A percentile compares a stretch with the other conserved stretches of the same genome.
Conservation (phyloP, 1,140 invertebrate species). For the Brachionus manjavacas region DNA sequence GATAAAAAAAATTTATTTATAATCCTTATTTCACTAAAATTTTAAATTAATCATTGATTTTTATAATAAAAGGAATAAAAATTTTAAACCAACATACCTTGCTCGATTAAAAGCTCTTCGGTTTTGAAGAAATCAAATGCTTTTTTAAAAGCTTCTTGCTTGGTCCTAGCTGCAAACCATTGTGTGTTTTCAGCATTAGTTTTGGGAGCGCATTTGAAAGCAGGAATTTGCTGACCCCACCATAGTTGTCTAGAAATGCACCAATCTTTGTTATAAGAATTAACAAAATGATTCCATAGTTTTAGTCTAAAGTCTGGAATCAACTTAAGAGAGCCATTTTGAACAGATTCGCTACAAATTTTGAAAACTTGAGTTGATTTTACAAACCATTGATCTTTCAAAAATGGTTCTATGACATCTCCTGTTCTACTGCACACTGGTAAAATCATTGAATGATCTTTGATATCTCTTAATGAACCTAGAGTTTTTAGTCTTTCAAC, state of each 20-base stretch:
- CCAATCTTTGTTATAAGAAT: slow-evolving; percentile 44
- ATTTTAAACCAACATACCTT: not conserved
- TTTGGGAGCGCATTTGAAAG: slow-evolving; percentile 40
- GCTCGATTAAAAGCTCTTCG: not conserved
- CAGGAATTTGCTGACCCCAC: slow-evolving; percentile 48
- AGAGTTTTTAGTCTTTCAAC: not conserved
- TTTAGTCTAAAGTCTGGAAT: slow-evolving; percentile 44
- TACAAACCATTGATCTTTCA: slow-evolving; percentile 49
- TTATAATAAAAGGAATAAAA: too few species aligned
- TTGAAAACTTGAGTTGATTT: slow-evolving; percentile 41
- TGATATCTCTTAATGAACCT: slow-evolving; percentile 40
- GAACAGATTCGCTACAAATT: slow-evolving; percentile 44
- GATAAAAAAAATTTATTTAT: not conserved
- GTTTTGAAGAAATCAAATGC: slow-evolving; percentile 1
- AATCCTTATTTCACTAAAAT: not conserved
- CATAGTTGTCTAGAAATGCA: slow-evolving; percentile 47
- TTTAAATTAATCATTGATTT: not conserved
- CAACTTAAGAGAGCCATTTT: slow-evolving; percentile 43
- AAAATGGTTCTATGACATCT: slow-evolving; percentile 47
- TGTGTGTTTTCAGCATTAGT: not conserved
- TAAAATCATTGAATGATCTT: slow-evolving; percentile 42
- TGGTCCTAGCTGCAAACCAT: slow-evolving; percentile 22
- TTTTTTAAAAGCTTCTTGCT: slow-evolving; percentile 41
- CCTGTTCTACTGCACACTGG: slow-evolving; percentile 46
- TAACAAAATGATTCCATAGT: slow-evolving; percentile 41